These are phyloP conservation scores for Medauroidea extradentata DNA, from an alignment of 1,140 invertebrate species.

Conservation along the genomic window DNA sequence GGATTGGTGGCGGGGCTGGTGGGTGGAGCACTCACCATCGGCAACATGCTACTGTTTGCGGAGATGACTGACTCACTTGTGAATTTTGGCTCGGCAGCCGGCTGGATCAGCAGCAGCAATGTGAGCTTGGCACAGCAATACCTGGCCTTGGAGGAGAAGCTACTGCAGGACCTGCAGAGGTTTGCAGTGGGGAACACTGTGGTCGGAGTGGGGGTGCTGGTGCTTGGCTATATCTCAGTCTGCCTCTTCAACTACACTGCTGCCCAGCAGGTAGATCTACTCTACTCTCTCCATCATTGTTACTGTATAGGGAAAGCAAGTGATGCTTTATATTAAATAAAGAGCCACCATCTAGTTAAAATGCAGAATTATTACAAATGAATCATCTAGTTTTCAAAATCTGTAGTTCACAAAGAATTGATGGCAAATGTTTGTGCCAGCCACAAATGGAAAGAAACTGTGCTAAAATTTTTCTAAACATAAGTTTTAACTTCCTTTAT, in stretches of 20 bases:
- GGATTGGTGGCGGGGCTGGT: conserved; percentile 53
- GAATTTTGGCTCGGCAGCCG: neutral
- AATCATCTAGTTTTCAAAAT: too few species aligned
- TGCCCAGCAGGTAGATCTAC: conserved; percentile 31
- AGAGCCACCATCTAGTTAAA: too few species aligned
- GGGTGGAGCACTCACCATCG: conserved; percentile 58
- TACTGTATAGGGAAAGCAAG: too few species aligned
- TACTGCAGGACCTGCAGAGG: conserved; percentile 10
- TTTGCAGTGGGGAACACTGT: conserved; percentile 28
- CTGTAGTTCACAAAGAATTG: too few species aligned
- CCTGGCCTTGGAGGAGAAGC: neutral
- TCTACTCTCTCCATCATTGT: too few species aligned
- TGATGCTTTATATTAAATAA: too few species aligned
- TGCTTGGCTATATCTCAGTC: conserved; percentile 36
- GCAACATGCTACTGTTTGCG: conserved; percentile 64
- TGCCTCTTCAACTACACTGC: conserved; percentile 36
- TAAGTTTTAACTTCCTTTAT: too few species aligned
- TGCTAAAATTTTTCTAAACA: too few species aligned
- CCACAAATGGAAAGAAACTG: too few species aligned
- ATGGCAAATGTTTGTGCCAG: too few species aligned
- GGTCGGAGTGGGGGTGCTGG: conserved; percentile 31
- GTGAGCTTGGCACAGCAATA: too few species aligned
- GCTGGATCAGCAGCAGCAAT: neutral
- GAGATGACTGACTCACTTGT: conserved; percentile 45
- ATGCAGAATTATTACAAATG: too few species aligned